phyloP scores from a whole-genome alignment of 2,113 vertebrate species.

The Microtus richardsoni region DNA sequence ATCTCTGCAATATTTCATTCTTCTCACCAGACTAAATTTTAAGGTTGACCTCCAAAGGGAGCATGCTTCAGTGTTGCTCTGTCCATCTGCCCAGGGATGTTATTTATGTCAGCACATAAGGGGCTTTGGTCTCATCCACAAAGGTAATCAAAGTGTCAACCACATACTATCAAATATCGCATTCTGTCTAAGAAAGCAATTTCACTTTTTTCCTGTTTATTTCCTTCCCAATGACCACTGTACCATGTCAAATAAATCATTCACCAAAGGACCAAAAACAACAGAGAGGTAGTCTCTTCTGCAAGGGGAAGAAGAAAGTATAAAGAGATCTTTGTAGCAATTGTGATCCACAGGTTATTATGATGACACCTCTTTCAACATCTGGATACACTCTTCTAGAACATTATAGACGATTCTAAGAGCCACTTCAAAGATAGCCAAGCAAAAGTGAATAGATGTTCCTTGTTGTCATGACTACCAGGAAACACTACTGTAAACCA shows the following conservation, averaged over 20 bases:
- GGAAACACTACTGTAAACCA: constrained; percentile 23
- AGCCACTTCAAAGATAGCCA: constrained; percentile 24
- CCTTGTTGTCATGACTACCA: background rate
- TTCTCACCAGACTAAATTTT: constrained; percentile 9
- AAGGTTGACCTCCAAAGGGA: background rate
- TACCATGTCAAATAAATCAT: background rate
- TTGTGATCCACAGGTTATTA: background rate
- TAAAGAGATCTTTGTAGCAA: background rate
- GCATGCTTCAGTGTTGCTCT: background rate
- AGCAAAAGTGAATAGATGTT: background rate
- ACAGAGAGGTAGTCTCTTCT: background rate
- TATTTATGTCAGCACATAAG: background rate
- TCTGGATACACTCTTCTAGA: background rate
- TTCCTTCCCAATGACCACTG: background rate
- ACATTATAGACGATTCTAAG: background rate
- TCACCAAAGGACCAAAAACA: background rate
- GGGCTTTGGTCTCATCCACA: background rate
- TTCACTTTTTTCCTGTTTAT: background rate
- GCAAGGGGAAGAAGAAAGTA: background rate
- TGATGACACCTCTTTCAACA: background rate
- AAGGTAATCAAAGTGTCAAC: constrained; percentile 30
- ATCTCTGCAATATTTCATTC: constrained; percentile 5
- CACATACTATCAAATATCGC: background rate
- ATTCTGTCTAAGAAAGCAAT: constrained; percentile 9
- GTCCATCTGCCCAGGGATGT: background rate